These are phyloP conservation scores for Arrhamphus sclerolepis DNA, from an alignment of 2,797 vertebrate genomes.

Conservation along the genomic window DNA sequence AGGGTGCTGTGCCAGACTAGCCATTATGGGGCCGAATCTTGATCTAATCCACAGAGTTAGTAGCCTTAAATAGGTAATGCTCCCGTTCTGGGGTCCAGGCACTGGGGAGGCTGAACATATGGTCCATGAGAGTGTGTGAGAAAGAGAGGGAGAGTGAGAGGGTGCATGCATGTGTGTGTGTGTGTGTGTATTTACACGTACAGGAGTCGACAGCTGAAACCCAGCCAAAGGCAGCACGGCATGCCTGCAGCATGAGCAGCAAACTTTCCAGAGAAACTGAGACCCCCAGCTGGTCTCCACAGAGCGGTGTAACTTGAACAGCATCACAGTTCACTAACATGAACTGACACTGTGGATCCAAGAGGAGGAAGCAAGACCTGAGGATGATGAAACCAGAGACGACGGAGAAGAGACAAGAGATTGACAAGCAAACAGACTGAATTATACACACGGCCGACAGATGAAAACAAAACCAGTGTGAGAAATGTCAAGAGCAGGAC, in stretches of 20 bases:
- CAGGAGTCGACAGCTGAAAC: slow-evolving; percentile 69
- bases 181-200: slow-evolving; percentile 37
- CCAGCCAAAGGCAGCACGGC: slow-evolving; percentile 55
- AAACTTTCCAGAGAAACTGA: slow-evolving; percentile 71
- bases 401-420: slow-evolving; percentile 36
- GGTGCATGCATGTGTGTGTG: not conserved
- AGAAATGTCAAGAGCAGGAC: slow-evolving; percentile 39
- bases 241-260: slow-evolving; percentile 68
- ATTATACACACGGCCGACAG: slow-evolving; percentile 21
- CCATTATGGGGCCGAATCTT: slow-evolving; percentile 68
- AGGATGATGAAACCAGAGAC: slow-evolving; percentile 45
- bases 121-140: slow-evolving; percentile 29
- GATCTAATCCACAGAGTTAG: slow-evolving; percentile 72
- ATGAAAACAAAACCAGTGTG: slow-evolving; percentile 53
- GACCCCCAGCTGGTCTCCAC: slow-evolving; percentile 59
- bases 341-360: slow-evolving; percentile 29
- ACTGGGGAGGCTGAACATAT: slow-evolving; percentile 51
- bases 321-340: slow-evolving; percentile 31
- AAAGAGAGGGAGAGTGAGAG: not conserved
- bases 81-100: slow-evolving; percentile 55
- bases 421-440: slow-evolving; percentile 50
- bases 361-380: slow-evolving; percentile 32
- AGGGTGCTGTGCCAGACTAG: slow-evolving; percentile 66
- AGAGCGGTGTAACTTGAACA: slow-evolving; percentile 36
- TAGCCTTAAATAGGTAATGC: slow-evolving; percentile 73